Percentiles rank a stretch among this genome's conserved stretches.
Conservation (phyloP, 2,888 invertebrate species). For the Ypsolopha sequella region DNA sequence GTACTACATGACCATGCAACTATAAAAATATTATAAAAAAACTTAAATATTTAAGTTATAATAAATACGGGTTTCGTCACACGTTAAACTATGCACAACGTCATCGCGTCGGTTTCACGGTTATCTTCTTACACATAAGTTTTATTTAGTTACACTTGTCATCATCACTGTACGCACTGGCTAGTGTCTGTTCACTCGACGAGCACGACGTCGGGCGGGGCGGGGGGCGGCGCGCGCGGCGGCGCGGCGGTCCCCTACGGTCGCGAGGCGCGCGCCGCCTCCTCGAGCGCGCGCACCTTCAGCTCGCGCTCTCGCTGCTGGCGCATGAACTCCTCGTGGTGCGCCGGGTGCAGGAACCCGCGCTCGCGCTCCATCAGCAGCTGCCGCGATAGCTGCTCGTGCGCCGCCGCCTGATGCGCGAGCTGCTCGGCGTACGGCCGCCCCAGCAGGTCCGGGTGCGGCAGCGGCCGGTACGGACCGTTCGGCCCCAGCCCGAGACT, state of each 20-base stretch:
- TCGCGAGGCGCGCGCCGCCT: constrained; percentile 79
- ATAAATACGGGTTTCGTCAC: constrained; percentile 54
- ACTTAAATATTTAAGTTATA: constrained; percentile 46
- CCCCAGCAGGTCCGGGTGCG: constrained; percentile 83
- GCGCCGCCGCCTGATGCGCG: constrained; percentile 83
- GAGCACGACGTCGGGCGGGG: background rate
- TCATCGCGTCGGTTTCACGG: background rate
- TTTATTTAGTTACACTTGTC: too few species aligned
- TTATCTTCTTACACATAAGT: background rate
- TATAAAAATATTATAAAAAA: constrained; percentile 60
- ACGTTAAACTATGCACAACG: constrained; percentile 19
- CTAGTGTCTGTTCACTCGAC: constrained; percentile 1
- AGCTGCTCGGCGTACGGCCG: constrained; percentile 86
- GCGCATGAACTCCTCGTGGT: constrained; percentile 69
- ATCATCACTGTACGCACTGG: background rate
- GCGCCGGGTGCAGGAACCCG: constrained; percentile 63
- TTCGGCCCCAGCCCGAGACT: constrained; percentile 49
- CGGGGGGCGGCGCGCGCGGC: constrained; percentile 1
- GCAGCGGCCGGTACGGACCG: constrained; percentile 74
- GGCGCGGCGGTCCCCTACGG: constrained; percentile 32
- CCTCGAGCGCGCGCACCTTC: constrained; percentile 87
- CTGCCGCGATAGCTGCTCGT: constrained; percentile 89
- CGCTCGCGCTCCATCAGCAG: constrained; percentile 86
- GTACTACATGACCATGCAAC: constrained; percentile 61
- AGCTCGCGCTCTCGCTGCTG: constrained; percentile 89